These are phyloP conservation scores for Tetragnatha versicolor DNA, from an alignment of 1,140 invertebrate genomes.

Conservation along the genomic window DNA sequence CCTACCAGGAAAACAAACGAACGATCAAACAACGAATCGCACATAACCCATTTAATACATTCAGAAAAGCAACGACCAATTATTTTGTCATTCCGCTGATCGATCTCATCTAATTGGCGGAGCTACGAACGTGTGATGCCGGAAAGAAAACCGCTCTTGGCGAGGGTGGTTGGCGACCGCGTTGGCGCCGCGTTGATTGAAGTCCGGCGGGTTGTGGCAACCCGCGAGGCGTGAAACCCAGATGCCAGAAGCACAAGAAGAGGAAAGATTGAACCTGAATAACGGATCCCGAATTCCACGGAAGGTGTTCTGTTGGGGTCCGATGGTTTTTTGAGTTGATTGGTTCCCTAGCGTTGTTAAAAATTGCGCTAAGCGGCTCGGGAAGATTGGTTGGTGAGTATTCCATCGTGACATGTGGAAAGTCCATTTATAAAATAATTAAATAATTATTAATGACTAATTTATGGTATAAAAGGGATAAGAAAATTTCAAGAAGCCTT, in stretches of 20 bases:
- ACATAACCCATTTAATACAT: too few species aligned
- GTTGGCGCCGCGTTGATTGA: constrained; percentile 47
- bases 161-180: constrained; percentile 17
- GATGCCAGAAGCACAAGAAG: constrained; percentile 49
- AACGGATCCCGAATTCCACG: constrained; percentile 39
- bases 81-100: constrained; percentile 32
- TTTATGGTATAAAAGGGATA: too few species aligned
- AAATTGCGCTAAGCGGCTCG: too few species aligned
- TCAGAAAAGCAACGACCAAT: constrained; percentile 15
- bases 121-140: constrained; percentile 29
- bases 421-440: too few species aligned
- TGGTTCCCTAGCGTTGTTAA: too few species aligned
- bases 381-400: constrained; percentile 49
- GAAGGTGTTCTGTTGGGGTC: constrained; percentile 29
- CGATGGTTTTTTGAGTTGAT: constrained; percentile 48
- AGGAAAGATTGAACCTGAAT: constrained; percentile 53
- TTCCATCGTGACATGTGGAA: not conserved
- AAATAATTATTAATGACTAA: too few species aligned
- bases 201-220: constrained; percentile 43
- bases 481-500: too few species aligned
- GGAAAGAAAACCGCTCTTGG: constrained; percentile 2
- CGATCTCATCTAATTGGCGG: constrained; percentile 41
- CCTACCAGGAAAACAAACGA: too few species aligned
- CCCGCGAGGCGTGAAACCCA: constrained; percentile 51
- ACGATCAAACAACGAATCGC: too few species aligned